Evolutionary conservation across 2,888 invertebrate genomes (phyloP), one percentile per base, ranked within the genome.

Genomic region (Eutolmus rufibarbis): DNA sequence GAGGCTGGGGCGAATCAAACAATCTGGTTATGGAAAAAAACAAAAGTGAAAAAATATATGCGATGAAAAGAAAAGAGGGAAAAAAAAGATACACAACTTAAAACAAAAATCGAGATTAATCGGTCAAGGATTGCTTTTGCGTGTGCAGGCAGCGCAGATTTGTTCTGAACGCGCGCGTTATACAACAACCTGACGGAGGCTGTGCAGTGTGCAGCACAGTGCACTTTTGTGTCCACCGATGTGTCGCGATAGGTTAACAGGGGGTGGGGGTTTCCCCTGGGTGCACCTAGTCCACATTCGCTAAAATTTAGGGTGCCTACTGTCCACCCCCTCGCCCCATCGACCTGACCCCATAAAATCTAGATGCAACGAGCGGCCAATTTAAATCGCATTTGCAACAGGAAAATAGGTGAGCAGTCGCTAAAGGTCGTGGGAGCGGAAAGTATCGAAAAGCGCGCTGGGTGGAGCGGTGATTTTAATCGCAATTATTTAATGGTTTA

Each of bases 271-370:
- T 12, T 5, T 0, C 66, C 12, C 2, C 31, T 56, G 56, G 74
- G 81, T 87, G 89, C 88, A 88, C 88, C 79, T 87, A 88, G 87
- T 87, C 87, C 86, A 87, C 87, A 87, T 87, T 84, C 86, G 88
- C 86, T 88, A 88, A 89, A 88, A 89, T 89, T 89, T 89, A 87
- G 88, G 89, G 88, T 88, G 88, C 87, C 85, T 79, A 87, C 87
- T 74, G 74, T n/a, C 88, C 34, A 16, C 78, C 12, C 31, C 14
- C 37, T 16, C 34, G 34, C 74, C 51, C 51, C n/a, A 31, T 28
- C 28, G 51, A 23, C 23, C 66, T 66, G 66, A n/a, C 66, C 19
- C 66, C 66, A 28, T 12, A n/a, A 19, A 57, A 23, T 14, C 28
- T 23, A 19, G 56, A 37, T 40, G 66, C 66, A 66, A 9, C 8